phyloP scores from a whole-genome alignment of 1,140 invertebrate genomes.

The Pissodes strobi region DNA sequence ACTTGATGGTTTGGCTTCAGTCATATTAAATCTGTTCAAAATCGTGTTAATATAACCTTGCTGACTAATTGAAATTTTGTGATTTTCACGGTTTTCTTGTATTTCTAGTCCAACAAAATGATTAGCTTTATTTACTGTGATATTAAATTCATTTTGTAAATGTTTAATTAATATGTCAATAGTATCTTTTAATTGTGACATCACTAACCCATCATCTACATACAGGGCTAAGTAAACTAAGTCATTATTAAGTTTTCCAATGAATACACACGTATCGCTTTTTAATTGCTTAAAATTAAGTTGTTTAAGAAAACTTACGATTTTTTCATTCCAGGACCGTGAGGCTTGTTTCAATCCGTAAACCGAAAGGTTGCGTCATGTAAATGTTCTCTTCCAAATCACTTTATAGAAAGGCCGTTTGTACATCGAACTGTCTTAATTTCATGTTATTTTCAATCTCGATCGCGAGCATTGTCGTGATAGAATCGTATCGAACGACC shows the following conservation, averaged over 20 bases:
- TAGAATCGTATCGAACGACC: constrained; percentile 47
- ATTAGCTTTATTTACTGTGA: background rate
- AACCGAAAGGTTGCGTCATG: constrained; percentile 55
- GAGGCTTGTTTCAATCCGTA: constrained; percentile 58
- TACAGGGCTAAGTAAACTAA: too few species aligned
- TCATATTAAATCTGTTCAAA: constrained; percentile 16
- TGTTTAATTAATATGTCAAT: constrained; percentile 6
- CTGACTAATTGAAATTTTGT: constrained; percentile 11
- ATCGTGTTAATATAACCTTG: constrained; percentile 15
- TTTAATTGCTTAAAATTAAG: background rate
- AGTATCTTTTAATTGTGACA: background rate
- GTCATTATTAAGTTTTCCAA: background rate
- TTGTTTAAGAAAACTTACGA: too few species aligned
- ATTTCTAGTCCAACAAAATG: background rate
- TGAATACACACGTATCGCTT: background rate
- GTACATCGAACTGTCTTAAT: constrained; percentile 53
- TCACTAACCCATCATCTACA: constrained; percentile 5
- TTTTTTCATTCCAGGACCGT: constrained; percentile 51
- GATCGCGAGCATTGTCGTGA: constrained; percentile 54
- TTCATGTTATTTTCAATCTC: constrained; percentile 49
- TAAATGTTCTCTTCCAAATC: constrained; percentile 55
- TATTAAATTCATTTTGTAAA: constrained; percentile 10
- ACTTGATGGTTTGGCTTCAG: background rate
- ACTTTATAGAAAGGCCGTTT: constrained; percentile 57
- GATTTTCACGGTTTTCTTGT: background rate